Percentiles rank a stretch among this genome's conserved stretches.
Evolutionary conservation across 2,113 vertebrate genomes (phyloP).

Genomic region (Otocyon megalotis): DNA sequence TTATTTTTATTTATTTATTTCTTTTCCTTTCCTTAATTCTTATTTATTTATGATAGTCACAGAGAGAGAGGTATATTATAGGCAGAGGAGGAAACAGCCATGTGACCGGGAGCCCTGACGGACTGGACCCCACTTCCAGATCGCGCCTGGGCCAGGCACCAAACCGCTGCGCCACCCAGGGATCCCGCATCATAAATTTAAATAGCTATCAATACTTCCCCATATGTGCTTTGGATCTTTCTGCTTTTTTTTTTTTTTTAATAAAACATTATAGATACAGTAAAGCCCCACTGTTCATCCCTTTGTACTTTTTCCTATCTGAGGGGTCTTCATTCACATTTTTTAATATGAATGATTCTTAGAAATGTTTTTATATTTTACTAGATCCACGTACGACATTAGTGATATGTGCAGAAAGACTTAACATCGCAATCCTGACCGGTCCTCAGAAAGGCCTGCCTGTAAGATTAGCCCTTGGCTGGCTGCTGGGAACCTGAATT

Average conservation of each 20-base stretch:
- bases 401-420: background rate
- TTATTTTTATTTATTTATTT: no score
- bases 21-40: no score
- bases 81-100: no score
- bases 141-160: no score
- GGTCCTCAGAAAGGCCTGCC: background rate
- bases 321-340: background rate
- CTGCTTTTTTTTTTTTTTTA: background rate
- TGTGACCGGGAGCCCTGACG: no score
- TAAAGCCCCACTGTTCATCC: background rate
- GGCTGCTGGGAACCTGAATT: background rate
- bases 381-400: background rate
- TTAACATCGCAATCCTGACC: background rate
- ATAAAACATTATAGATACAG: background rate
- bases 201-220: no score
- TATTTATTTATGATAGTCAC: no score
- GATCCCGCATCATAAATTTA: background rate
- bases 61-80: no score
- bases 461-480: background rate
- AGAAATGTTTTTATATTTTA: conserved; percentile 2
- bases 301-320: background rate
- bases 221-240: no score
- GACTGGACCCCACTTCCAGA: no score
- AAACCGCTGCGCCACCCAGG: no score
- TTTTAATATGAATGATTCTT: background rate